A percentile compares a stretch with the other conserved stretches of the same genome.
Conservation (phyloP, 2,113 vertebrate species). For the Calidris pygmaea region DNA sequence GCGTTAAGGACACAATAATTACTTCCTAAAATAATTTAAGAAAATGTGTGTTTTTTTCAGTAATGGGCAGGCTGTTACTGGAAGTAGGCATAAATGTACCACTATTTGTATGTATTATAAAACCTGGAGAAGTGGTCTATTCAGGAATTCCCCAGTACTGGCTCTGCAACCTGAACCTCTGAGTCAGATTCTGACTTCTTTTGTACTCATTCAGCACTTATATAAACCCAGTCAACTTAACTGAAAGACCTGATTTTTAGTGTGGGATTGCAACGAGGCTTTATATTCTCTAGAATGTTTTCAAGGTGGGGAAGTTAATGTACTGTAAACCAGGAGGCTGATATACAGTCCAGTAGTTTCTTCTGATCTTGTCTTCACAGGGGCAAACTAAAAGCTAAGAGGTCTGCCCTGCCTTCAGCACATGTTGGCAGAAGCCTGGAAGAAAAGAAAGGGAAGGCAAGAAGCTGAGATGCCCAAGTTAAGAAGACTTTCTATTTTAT, state of each 20-base stretch:
- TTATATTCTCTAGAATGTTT: not conserved
- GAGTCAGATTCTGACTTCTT: constrained; percentile 31
- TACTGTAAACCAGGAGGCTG: not conserved
- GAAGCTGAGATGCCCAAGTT: not conserved
- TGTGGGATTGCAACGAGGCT: not conserved
- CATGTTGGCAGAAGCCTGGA: not conserved
- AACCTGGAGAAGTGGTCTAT: not conserved
- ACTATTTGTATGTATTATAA: not conserved
- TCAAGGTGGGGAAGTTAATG: fast-evolving
- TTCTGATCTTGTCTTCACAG: not conserved
- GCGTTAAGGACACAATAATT: not conserved
- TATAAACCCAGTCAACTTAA: not conserved
- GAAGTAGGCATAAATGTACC: not conserved
- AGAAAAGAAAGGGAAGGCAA: not conserved
- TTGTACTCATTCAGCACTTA: not conserved
- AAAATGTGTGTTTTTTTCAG: not conserved
- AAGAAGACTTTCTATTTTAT: not conserved
- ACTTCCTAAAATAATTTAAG: constrained; percentile 19
- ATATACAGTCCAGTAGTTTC: not conserved
- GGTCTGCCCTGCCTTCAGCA: not conserved
- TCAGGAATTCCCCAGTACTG: constrained; percentile 32
- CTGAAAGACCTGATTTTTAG: not conserved
- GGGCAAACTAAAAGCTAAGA: not conserved
- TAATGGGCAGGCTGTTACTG: constrained; percentile 21
- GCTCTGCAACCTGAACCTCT: not conserved